Evolutionary conservation across 2,797 vertebrate genomes (phyloP), one percentile per base, ranked within the genome.

Genomic region (Labroides dimidiatus): DNA sequence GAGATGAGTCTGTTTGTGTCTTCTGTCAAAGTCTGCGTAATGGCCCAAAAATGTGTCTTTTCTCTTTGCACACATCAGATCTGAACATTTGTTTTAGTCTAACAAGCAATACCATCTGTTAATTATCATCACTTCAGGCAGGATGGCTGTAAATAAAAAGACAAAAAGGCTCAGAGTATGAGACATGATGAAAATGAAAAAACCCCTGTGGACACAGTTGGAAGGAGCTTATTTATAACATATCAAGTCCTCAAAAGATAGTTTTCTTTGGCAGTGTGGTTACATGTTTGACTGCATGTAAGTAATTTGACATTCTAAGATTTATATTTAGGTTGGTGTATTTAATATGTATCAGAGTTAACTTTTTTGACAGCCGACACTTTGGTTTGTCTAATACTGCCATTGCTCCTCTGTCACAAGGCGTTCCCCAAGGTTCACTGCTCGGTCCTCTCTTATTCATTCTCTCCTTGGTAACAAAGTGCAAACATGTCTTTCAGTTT

Each of bases 101-200:
- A 37, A 52, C 45, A 64, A 52, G 56, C 55, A 50, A 63, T n/a
- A 39, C 74, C 78, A 86, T 87, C 84, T 87, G 82, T 61, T 50
- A 48, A 44, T 69, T n/a, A 69, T 66, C 61, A 44, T 66, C 45
- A 66, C 67, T 62, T 51, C 55, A 24, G 55, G 69, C 58, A 64
- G 48, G 15, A 3, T 19, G 64, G 27, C 61, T 2, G 11, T 37
- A 71, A 76, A 84, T 41, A 80, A 60, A 59, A 53, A 57, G n/a
- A 50, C 50, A 42, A 72, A 71, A 81, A 57, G 24, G n/a, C 33
- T 41, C 11, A 14, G 42, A 17, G 72, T 49, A 23, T 59, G 56
- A 63, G 30, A 62, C 52, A 71, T 61, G 17, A 67, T 39, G 27
- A 24, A 21, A 59, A 41, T 58, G 49, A 48, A 60, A 44, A 5